A percentile compares a stretch with the other conserved stretches of the same genome.
phyloP scores from a whole-genome alignment of 2,888 invertebrate species.

The Philopedon plagiatum region DNA sequence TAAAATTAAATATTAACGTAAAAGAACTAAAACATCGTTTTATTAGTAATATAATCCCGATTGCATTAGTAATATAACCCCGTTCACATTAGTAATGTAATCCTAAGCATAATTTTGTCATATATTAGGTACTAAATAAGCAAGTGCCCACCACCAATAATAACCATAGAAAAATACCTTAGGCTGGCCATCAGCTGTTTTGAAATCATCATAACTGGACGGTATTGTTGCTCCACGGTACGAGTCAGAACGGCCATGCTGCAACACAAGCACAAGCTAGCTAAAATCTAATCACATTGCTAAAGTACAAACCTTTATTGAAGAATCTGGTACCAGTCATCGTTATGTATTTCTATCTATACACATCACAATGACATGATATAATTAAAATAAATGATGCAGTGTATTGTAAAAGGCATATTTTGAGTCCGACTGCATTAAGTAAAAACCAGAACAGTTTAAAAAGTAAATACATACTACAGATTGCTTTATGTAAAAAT shows the following conservation, averaged over 20 bases:
- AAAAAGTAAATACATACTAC: not conserved
- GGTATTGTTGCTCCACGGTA: slow-evolving; percentile 97
- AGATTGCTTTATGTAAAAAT: too few relatives aligned
- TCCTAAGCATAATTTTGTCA: not conserved
- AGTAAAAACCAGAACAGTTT: too few relatives aligned
- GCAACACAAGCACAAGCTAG: slow-evolving; percentile 61
- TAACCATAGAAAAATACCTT: slow-evolving; percentile 76
- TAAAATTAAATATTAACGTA: too few relatives aligned
- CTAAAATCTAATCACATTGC: slow-evolving; percentile 26
- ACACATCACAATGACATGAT: slow-evolving; percentile 33
- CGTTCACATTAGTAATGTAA: too few relatives aligned
- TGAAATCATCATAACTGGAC: slow-evolving; percentile 93
- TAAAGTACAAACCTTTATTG: slow-evolving; percentile 9
- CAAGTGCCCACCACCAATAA: slow-evolving; percentile 28
- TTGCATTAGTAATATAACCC: too few relatives aligned
- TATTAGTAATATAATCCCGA: too few relatives aligned
- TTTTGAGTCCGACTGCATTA: not conserved
- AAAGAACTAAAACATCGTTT: too few relatives aligned
- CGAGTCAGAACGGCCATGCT: slow-evolving; percentile 97
- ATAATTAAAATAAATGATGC: slow-evolving; percentile 5
- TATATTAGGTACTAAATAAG: not conserved
- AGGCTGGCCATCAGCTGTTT: slow-evolving; percentile 93
- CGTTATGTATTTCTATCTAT: slow-evolving; percentile 6
- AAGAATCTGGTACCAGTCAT: slow-evolving; percentile 24
- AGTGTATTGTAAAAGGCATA: not conserved